Base-by-base conservation (phyloP, 2,888 invertebrate genomes). In the Eupithecia subfuscata region DNA sequence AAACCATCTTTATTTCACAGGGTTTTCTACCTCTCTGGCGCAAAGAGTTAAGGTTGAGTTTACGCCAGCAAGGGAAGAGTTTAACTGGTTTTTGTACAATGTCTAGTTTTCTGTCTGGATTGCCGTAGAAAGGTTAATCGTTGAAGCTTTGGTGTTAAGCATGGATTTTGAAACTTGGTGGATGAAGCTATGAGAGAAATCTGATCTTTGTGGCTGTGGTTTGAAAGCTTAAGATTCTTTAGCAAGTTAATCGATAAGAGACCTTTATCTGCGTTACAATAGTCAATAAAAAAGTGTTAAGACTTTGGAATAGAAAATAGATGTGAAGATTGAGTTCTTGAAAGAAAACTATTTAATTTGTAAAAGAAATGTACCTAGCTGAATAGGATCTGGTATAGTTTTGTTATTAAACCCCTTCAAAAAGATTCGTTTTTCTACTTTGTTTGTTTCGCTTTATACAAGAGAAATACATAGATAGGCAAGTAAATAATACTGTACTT, bases 101-200 rank as follows among this genome's bases (percentile, higher is more conserved):
- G 88, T 88, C 88, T 90, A 89, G 88, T 89, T 90, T 88, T 89
- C 88, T 87, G 89, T 88, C 88, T 89, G 89, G 85, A 88, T 90
- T 87, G 89, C 86, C 84, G 84, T 82, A 87, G 82, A 90, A 88
- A 89, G 91, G 88, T 90, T 88, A 88, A 89, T 75, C 79, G 84
- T 81, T 87, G 87, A 22, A 68, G 43, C 64, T 18, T 34, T 68
- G 22, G 67, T 40, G 9, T n/a, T 68, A 43, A 25, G 43, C 43
- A 68, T 22, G 43, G 68, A 40, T 43, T 45, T 68, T 25, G 40
- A 34, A 40, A 67, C 34, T 40, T 68, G 14, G 14, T 4, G 4
- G 60, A 60, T 60, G 25, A 56, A 56, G 14, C 6, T 18, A 43
- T 25, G 14, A 45, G 1, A 22, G 9, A 40, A 67, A 67, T 67